Evolutionary conservation across 2,113 vertebrate genomes (phyloP).

Genomic region (Serilophus lunatus): DNA sequence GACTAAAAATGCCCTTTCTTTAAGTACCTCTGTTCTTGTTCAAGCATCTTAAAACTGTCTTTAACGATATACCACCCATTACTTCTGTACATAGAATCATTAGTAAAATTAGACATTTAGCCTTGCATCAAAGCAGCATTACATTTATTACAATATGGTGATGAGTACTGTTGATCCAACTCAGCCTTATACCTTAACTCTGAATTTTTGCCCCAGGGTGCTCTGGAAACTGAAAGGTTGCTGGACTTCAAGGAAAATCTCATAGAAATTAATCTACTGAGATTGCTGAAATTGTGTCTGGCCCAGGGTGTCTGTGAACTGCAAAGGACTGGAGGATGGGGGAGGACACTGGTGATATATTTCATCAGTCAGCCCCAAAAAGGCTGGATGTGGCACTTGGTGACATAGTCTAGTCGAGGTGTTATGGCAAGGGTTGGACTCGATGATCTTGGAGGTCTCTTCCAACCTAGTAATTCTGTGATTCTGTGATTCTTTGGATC

Average conservation of each 20-base stretch:
- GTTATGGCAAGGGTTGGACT: no score
- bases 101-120: neutral
- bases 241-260: neutral
- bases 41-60: neutral
- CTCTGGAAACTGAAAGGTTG: neutral
- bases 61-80: neutral
- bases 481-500: neutral
- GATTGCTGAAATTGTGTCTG: neutral
- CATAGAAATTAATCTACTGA: neutral
- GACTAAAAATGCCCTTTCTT: neutral
- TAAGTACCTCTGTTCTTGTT: neutral
- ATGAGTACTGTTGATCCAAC: neutral
- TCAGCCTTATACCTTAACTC: neutral
- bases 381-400: no score
- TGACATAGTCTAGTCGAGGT: no score
- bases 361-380: neutral
- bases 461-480: no score
- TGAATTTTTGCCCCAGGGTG: neutral
- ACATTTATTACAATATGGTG: neutral
- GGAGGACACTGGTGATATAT: neutral
- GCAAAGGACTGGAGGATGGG: neutral
- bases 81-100: neutral
- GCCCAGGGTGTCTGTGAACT: neutral
- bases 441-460: no score
- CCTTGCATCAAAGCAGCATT: neutral